A percentile compares a stretch with the other conserved stretches of the same genome.
These are phyloP conservation scores for Hirtodrosophila duncani DNA, from an alignment of 2,888 invertebrate genomes.

Conservation along the genomic window DNA sequence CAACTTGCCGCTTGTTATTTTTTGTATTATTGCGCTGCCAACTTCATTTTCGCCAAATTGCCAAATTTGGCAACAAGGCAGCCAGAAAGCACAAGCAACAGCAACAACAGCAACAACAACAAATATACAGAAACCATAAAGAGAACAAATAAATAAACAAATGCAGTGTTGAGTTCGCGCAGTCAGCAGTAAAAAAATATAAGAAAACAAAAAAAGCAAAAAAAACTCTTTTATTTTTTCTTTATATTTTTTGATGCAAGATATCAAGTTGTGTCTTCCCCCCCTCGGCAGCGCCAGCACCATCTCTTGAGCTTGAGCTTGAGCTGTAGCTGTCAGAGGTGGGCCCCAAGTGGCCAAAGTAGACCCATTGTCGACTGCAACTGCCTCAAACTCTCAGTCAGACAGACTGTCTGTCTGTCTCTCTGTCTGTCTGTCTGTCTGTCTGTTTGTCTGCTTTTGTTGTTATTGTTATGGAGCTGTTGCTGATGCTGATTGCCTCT, in stretches of 20 bases:
- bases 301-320: background rate
- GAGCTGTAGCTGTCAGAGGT: slow-evolving; percentile 4
- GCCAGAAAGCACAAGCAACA: background rate
- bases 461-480: slow-evolving; percentile 14
- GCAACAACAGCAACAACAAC: slow-evolving; percentile 9
- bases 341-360: slow-evolving; percentile 15
- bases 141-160: slow-evolving; percentile 64
- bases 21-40: slow-evolving; percentile 25
- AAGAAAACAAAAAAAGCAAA: background rate
- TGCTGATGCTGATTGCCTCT: no score
- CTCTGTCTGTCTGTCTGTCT: slow-evolving; percentile 23
- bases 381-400: slow-evolving; percentile 18
- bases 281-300: slow-evolving; percentile 5
- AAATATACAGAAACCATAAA: slow-evolving; percentile 20
- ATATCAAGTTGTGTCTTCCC: slow-evolving; percentile 39
- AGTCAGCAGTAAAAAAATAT: slow-evolving; percentile 16
- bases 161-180: slow-evolving; percentile 38
- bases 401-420: slow-evolving; percentile 14
- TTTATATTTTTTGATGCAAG: slow-evolving; percentile 39
- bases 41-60: slow-evolving; percentile 32
- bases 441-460: no score
- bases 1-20: slow-evolving; percentile 23
- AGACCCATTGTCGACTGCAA: slow-evolving; percentile 33
- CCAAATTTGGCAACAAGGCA: slow-evolving; percentile 47
- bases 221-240: slow-evolving; percentile 7